These are phyloP conservation scores for Dascyllus trimaculatus DNA, from an alignment of 2,113 vertebrate genomes.

Conservation along the genomic window DNA sequence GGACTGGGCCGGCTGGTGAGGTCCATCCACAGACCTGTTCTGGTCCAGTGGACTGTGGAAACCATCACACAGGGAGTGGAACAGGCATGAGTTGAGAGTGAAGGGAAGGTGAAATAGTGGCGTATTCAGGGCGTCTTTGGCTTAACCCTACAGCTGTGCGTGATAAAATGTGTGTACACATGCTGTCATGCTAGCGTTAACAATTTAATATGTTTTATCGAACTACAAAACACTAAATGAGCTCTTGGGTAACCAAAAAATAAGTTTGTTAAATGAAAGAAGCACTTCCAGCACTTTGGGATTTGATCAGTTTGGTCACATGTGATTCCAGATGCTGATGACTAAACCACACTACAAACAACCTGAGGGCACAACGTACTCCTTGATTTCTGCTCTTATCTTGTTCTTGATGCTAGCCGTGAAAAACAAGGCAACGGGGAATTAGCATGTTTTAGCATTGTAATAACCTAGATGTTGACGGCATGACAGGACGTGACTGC, in stretches of 20 bases:
- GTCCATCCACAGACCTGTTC: too few relatives aligned
- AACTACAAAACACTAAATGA: neutral
- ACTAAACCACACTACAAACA: neutral
- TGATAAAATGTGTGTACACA: too few relatives aligned
- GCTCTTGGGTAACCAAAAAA: neutral
- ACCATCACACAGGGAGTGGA: too few relatives aligned
- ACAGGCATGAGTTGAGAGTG: too few relatives aligned
- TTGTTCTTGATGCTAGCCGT: neutral
- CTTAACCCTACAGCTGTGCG: too few relatives aligned
- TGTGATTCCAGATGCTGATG: neutral
- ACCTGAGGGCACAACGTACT: neutral
- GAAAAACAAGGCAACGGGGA: neutral
- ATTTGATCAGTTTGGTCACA: neutral
- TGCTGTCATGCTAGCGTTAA: too few relatives aligned
- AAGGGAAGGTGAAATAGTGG: too few relatives aligned
- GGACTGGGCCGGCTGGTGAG: too few relatives aligned
- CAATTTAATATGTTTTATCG: too few relatives aligned
- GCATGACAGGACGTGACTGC: neutral
- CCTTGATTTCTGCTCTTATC: neutral
- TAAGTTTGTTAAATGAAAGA: neutral
- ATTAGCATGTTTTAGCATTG: constrained; percentile 8
- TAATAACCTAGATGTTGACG: neutral
- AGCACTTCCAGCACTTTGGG: neutral
- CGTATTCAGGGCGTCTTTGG: too few relatives aligned
- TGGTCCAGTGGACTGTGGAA: too few relatives aligned